Base-by-base conservation (phyloP, 2,888 invertebrate genomes). In the Drosophila pseudotalamancana region DNA sequence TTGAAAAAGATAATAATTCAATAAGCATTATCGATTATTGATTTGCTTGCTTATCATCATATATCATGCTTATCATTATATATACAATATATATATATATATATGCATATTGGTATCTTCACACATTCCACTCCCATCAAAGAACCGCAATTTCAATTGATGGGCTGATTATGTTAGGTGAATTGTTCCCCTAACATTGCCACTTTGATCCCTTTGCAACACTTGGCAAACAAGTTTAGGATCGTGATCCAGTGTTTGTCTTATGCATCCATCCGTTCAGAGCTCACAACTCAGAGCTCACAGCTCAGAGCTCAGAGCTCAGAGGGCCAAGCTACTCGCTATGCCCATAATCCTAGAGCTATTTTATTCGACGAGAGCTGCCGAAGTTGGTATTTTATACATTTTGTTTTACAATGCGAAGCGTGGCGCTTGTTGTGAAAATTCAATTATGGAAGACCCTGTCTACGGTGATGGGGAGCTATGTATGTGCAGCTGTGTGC, bases 371-470 rank as follows among this genome's bases (percentile, higher is more conserved):
- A 4, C 14, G 35, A 4, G 19, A 32, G 65, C 19, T 59, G 60
- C 34, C 46, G 35, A 67, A 67, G 37, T 70, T 69, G 40, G 12
- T n/a, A n/a, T 39, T 43, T 39, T 40, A 32, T 42, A 37, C 12
- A 29, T 34, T 53, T 56, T 74, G 55, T 64, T 53, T 56, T 31
- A 45, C 48, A 64, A 56, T 60, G 64, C 59, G 72, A 51, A 72
- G 60, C 64, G 64, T 59, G 54, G 39, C 55, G 70, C 45, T 57
- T 42, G 76, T 62, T 57, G 61, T 63, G 62, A 60, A 84, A 81
- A 84, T 87, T 87, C 87, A 87, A 87, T 87, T 81, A 87, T 74
- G 82, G 59, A 49, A 39, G 31, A 34, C 27, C 37, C 34, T 37
- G 32, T 18, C 29, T 29, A 23, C 18, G 32, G 23, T 23, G 40